These are phyloP conservation scores for Chloropsis cyanopogon DNA, from an alignment of 2,113 vertebrate genomes.

Conservation along the genomic window DNA sequence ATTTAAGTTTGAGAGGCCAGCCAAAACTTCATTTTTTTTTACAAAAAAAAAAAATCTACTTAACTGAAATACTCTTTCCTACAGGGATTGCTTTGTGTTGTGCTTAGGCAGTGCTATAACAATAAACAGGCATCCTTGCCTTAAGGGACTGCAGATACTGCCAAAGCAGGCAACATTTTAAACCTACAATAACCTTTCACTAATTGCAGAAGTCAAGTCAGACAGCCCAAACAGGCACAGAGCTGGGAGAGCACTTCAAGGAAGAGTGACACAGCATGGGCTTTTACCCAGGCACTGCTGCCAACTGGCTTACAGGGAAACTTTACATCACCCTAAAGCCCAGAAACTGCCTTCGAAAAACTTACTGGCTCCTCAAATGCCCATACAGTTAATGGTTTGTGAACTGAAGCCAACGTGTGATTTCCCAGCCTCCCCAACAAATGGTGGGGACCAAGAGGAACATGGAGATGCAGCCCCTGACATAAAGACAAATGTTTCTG, in stretches of 20 bases:
- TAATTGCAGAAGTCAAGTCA: conserved; percentile 44
- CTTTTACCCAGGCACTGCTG: not conserved
- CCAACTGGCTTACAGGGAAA: conserved; percentile 24
- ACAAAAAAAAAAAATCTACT: not conserved
- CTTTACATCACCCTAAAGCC: conserved; percentile 8
- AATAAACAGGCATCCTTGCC: conserved; percentile 55
- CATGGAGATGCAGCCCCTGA: not conserved
- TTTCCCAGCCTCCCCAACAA: not conserved
- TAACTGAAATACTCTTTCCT: conserved; percentile 18
- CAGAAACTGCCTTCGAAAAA: not conserved
- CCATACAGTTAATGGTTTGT: not conserved
- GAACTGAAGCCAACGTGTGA: not conserved
- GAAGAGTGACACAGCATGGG: conserved; percentile 35
- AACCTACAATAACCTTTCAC: conserved; percentile 46
- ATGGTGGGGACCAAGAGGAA: not conserved
- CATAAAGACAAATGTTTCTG: not conserved
- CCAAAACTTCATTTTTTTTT: not conserved
- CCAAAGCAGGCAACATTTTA: conserved; percentile 52
- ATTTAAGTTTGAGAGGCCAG: conserved; percentile 17
- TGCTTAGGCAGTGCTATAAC: conserved; percentile 10
- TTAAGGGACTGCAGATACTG: conserved; percentile 11
- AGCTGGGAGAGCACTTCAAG: conserved; percentile 14
- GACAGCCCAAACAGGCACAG: not conserved
- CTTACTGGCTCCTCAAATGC: not conserved
- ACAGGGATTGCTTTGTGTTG: not conserved